Evolutionary conservation across 1,140 invertebrate genomes (phyloP), one percentile per base, ranked within the genome.

Genomic region (Stenopsyche tienmushanensis): DNA sequence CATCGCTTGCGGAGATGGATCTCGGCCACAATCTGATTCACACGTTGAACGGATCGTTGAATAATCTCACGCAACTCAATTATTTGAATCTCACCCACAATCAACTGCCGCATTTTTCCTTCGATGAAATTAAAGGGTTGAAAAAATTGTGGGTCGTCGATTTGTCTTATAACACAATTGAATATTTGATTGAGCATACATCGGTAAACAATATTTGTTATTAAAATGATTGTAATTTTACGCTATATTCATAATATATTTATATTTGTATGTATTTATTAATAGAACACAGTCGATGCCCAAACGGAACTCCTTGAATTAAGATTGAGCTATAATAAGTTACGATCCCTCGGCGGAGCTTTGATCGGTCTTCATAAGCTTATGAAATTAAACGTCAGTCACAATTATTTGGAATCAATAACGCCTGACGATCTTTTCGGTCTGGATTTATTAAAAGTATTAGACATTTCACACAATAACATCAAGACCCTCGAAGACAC

Each of bases 401-500:
- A 89, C 71, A 93, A 93, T 72, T 82, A 83, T 47, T 73, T 93
- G 3, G 84, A 85, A 57, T 82, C 84, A 42, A 88, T 92, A 49
- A 83, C 85, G 1, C 85, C 87, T 0, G 87, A 88, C 21, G 90
- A 91, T 73, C 79, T 93, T 9, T 86, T 87, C 24, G 89, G 89
- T 25, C 78, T 93, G 65, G 86, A 88, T 54, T 82, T 84, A 25
- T 77, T 93, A 8, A 84, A 84, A 67, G 76, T 88, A 15, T 78
- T 93, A 3, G 90, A 93, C 74, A 78, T 93, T 13, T 92, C 90
- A 0, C 80, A 88, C 72, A 93, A 93, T 75, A 82, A 86, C 50
- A 79, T 93, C 9, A 84, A 83, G 13, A 88, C 89, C 2, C 79
- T 93, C 15, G 88, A 90, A 73, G 88, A 90, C 77, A 88, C 88